Conservation (phyloP, 2,888 invertebrate species). For the Gymnosoma rotundatum region DNA sequence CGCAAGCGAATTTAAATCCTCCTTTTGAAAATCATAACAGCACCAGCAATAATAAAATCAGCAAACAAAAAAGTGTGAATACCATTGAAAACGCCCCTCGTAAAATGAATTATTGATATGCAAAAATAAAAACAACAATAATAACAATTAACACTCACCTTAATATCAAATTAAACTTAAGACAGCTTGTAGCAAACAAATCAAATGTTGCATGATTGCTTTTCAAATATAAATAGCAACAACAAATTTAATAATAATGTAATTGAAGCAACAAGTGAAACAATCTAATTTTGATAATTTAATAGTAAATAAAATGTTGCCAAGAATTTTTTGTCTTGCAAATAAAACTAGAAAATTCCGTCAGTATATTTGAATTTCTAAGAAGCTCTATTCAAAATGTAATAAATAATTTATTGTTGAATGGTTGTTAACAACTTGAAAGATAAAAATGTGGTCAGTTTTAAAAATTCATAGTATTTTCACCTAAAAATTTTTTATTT, state of each 20-base stretch:
- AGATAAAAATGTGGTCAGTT: too few species aligned
- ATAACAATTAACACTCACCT: slow-evolving; percentile 43
- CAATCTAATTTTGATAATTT: slow-evolving; percentile 30
- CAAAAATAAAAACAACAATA: slow-evolving; percentile 23
- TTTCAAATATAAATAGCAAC: slow-evolving; percentile 18
- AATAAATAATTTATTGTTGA: too few species aligned
- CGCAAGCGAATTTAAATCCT: slow-evolving; percentile 37
- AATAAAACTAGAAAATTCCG: neutral
- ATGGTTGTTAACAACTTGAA: too few species aligned
- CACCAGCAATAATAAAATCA: slow-evolving; percentile 11
- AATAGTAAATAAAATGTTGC: slow-evolving; percentile 19
- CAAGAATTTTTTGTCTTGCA: slow-evolving; percentile 10
- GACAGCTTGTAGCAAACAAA: slow-evolving; percentile 24
- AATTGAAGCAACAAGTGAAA: slow-evolving; percentile 61
- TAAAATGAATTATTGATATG: slow-evolving; percentile 50
- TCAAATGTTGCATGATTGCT: slow-evolving; percentile 37
- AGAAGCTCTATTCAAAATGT: neutral
- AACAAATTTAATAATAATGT: slow-evolving; percentile 47
- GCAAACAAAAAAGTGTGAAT: slow-evolving; percentile 56
- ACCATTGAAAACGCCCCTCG: slow-evolving; percentile 59
- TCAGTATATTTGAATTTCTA: neutral
- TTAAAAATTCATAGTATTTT: too few species aligned
- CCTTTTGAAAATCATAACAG: slow-evolving; percentile 48
- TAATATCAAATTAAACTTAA: slow-evolving; percentile 38
- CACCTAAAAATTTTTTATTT: too few species aligned